Evolutionary conservation across 2,797 vertebrate genomes (phyloP).

Genomic region (Austrolebias charrua): DNA sequence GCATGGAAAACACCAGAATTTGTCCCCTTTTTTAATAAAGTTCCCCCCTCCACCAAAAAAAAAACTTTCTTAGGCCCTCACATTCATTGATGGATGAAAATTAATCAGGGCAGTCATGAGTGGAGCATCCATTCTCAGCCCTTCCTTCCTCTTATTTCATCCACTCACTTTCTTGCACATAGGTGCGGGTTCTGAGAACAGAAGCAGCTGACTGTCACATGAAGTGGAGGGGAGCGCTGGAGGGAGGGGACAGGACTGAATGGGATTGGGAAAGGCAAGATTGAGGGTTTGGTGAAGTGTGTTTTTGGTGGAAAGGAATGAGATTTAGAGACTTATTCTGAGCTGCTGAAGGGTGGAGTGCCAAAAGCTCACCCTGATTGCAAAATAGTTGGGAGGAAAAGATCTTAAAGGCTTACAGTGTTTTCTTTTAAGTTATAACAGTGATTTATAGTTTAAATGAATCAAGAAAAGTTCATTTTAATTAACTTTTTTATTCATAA

Average conservation of each 20-base stretch:
- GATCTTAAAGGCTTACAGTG: background rate
- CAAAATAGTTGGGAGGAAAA: slow-evolving; percentile 24
- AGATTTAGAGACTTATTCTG: slow-evolving; percentile 64
- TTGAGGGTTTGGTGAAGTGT: slow-evolving; percentile 18
- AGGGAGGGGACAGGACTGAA: slow-evolving; percentile 14
- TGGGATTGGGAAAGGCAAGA: slow-evolving; percentile 39
- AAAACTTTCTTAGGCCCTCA: background rate
- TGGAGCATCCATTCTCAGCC: slow-evolving; percentile 7
- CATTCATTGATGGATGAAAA: slow-evolving; percentile 13
- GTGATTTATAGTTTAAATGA: background rate
- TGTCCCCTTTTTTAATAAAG: background rate
- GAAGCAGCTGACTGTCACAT: slow-evolving; percentile 86
- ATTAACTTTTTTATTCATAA: too few species aligned
- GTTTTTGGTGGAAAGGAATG: slow-evolving; percentile 50
- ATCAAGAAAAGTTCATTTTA: too few species aligned
- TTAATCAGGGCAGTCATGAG: slow-evolving; percentile 12
- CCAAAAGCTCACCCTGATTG: slow-evolving; percentile 43
- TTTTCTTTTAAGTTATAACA: slow-evolving; percentile 4
- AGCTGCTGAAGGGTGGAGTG: slow-evolving; percentile 33
- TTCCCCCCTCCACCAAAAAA: background rate
- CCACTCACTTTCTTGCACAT: slow-evolving; percentile 43
- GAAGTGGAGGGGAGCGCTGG: slow-evolving; percentile 52
- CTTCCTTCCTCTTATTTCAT: slow-evolving; percentile 46
- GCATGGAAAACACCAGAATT: background rate
- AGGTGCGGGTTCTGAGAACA: slow-evolving; percentile 50